Base-by-base conservation (phyloP, 2,888 invertebrate genomes). In the Stegophylla sp. region DNA sequence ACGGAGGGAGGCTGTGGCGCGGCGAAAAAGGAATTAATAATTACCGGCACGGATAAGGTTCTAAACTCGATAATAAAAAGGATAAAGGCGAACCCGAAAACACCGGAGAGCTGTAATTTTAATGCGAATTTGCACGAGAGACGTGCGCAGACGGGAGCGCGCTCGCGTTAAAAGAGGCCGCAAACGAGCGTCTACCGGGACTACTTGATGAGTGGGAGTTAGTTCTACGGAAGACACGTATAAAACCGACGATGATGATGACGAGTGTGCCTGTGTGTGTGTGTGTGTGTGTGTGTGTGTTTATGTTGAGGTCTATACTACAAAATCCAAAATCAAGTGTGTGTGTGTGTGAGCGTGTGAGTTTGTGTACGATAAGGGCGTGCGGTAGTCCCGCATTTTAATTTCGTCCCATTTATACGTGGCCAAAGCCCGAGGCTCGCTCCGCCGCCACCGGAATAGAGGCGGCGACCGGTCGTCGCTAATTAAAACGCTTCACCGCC, bases 1-100 rank as follows among this genome's bases (percentile, higher is more conserved):
- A 5, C 34, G 34, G 34, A 34, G 3, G 34, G 34, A 34, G 3
- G 34, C 34, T 34, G 34, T 34, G 34, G 4, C 34, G 34, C 34
- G 34, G 48, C 45, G 59, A 48, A 34, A 71, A 63, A 43, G 61
- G 71, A 23, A 79, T 79, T 51, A 51, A 34, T 79, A 71, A 79
- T 79, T 79, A 79, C 79, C 48, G 64, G 51, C 17, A 13, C n/a
- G 17, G 43, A 20, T n/a, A 23, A 48, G 51, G 12, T 48, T 1
- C 12, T 3, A 3, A 10, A 41, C 15, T 17, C 15, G 48, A n/a
- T n/a, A 23, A 17, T 26, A 48, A 26, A 64, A 15, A 28, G 17
- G 15, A 26, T 15, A 10, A 45, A 73, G 12, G 13, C 59, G 45
- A 26, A 13, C 20, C n/a, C 59, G 17, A 41, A 43, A 17, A 17